These are phyloP conservation scores for Drosophila koepferae DNA, from an alignment of 2,888 invertebrate species.

Conservation along the genomic window DNA sequence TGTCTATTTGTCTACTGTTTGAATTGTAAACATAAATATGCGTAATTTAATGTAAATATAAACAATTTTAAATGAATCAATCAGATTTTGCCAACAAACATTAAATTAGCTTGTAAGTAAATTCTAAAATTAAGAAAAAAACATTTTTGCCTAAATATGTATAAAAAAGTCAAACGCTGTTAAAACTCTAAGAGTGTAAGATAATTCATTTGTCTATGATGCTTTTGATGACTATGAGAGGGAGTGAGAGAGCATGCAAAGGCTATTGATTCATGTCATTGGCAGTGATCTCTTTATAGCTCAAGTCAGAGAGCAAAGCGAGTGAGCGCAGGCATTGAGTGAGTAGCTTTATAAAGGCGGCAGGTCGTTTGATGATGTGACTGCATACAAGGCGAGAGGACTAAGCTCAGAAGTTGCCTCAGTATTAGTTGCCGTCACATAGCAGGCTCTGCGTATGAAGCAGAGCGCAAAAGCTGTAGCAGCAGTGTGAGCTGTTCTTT, in stretches of 20 bases:
- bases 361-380: background rate
- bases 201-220: background rate
- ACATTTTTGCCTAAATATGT: background rate
- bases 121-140: background rate
- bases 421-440: background rate
- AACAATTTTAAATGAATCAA: too few species aligned
- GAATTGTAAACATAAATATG: too few species aligned
- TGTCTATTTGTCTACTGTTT: too few species aligned
- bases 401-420: background rate
- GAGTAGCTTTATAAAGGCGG: background rate
- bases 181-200: background rate
- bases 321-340: background rate
- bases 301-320: background rate
- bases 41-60: too few species aligned
- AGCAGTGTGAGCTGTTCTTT: too few species aligned
- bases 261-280: background rate
- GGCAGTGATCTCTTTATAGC: background rate
- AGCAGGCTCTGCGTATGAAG: background rate
- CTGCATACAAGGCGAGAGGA: background rate
- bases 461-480: too few species aligned
- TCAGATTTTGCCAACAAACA: too few species aligned
- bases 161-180: background rate
- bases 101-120: too few species aligned
- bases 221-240: background rate
- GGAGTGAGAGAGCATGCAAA: background rate